phyloP scores from a whole-genome alignment of 2,797 vertebrate species.

The Sparus aurata region DNA sequence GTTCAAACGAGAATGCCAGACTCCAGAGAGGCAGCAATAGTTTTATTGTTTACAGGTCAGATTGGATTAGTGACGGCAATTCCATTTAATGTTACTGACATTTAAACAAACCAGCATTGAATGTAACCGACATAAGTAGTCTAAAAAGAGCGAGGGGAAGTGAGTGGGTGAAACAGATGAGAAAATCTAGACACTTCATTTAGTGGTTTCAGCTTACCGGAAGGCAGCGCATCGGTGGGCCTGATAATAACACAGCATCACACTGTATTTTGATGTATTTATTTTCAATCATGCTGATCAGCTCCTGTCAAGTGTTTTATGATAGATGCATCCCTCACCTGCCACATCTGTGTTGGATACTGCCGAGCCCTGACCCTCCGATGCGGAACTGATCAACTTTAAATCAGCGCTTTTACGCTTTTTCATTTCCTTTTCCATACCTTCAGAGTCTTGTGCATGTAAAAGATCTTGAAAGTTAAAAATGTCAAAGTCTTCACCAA shows the following conservation, averaged over 20 bases:
- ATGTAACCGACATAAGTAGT: slow-evolving; percentile 17
- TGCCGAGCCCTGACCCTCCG: background rate
- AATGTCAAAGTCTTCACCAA: too few relatives aligned
- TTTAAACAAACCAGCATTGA: slow-evolving; percentile 36
- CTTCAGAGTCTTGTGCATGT: too few relatives aligned
- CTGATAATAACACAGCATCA: background rate
- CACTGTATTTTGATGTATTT: background rate
- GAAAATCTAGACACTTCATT: slow-evolving; percentile 13
- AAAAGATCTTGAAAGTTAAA: too few relatives aligned
- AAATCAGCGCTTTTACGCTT: background rate
- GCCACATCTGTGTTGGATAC: background rate
- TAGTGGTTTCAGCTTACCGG: slow-evolving; percentile 2
- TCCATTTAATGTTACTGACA: slow-evolving; percentile 37
- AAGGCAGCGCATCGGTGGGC: background rate
- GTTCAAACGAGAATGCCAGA: background rate
- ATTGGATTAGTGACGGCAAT: slow-evolving; percentile 16
- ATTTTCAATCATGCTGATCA: slow-evolving; percentile 12
- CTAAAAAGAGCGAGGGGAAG: slow-evolving; percentile 25
- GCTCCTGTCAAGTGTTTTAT: background rate
- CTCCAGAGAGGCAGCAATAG: background rate
- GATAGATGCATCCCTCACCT: background rate
- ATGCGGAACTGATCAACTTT: background rate
- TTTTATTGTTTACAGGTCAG: slow-evolving; percentile 35
- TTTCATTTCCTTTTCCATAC: too few relatives aligned
- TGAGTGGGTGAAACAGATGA: slow-evolving; percentile 18